These are phyloP conservation scores for Lagopus leucura DNA, from an alignment of 2,113 vertebrate species.

Conservation along the genomic window DNA sequence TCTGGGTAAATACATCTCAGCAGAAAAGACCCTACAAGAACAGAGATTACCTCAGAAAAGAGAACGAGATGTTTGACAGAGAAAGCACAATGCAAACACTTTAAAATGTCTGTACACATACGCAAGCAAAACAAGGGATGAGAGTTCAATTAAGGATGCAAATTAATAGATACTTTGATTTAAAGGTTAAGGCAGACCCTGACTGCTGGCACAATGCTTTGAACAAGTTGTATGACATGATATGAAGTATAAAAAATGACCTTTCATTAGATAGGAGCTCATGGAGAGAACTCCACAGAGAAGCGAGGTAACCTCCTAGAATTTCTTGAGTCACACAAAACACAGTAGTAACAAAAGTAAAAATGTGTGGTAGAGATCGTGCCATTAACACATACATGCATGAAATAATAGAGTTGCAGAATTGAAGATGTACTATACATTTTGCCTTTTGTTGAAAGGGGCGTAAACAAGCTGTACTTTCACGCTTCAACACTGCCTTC, in stretches of 20 bases:
- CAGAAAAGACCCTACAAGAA: not conserved
- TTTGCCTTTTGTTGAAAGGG: not conserved
- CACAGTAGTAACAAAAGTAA: not conserved
- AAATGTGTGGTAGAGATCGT: not conserved
- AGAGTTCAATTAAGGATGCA: not conserved
- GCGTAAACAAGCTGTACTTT: not conserved
- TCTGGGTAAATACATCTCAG: not conserved
- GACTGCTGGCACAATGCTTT: not conserved
- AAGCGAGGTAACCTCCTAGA: not conserved
- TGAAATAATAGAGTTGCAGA: not conserved
- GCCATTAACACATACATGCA: not conserved
- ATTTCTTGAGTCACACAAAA: not conserved
- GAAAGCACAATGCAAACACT: not conserved
- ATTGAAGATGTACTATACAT: not conserved
- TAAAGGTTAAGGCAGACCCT: not conserved
- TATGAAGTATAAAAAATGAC: not conserved
- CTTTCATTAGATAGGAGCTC: not conserved
- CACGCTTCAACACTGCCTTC: not conserved
- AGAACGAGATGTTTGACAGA: not conserved
- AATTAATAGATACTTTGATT: slow-evolving; percentile 6
- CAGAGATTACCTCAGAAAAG: not conserved
- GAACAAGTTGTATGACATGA: not conserved
- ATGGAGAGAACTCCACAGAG: not conserved
- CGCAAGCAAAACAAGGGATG: not conserved
- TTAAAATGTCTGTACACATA: not conserved